Conservation (phyloP, 2,797 vertebrate genomes). For the Fundulus diaphanus region DNA sequence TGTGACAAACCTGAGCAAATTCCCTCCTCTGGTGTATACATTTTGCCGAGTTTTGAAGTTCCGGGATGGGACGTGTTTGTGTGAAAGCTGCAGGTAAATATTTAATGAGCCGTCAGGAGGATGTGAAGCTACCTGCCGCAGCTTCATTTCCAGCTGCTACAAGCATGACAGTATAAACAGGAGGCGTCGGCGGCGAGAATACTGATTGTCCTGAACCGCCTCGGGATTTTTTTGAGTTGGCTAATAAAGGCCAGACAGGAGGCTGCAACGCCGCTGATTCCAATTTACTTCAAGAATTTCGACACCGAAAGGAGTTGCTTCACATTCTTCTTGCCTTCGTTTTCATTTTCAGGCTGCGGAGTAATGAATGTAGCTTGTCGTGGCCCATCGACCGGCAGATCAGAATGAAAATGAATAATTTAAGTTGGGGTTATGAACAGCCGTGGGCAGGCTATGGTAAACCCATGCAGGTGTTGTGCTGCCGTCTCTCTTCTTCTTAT, state of each 20-base stretch:
- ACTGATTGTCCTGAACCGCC: constrained; percentile 1
- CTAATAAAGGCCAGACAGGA: constrained; percentile 41
- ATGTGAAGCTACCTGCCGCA: constrained; percentile 43
- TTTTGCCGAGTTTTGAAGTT: constrained; percentile 29
- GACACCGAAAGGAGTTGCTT: constrained; percentile 36
- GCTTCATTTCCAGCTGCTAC: constrained; percentile 38
- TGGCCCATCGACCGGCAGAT: constrained; percentile 32
- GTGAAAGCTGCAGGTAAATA: constrained; percentile 55
- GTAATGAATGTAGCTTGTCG: constrained; percentile 21
- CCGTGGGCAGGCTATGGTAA: constrained; percentile 35
- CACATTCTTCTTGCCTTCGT: constrained; percentile 30
- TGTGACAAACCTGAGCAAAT: constrained; percentile 28
- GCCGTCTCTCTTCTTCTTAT: constrained; percentile 31
- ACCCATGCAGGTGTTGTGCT: constrained; percentile 46
- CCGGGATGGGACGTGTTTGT: constrained; percentile 28
- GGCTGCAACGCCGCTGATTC: constrained; percentile 36
- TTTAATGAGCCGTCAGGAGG: constrained; percentile 53
- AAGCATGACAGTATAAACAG: constrained; percentile 26
- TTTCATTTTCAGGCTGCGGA: constrained; percentile 31
- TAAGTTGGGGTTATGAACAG: constrained; percentile 44
- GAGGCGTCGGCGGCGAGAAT: constrained; percentile 14
- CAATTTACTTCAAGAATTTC: constrained; percentile 35
- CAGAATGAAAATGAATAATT: constrained; percentile 62
- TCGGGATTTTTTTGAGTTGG: constrained; percentile 11
- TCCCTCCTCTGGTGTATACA: background rate